These are phyloP conservation scores for Drosophila nigricruria DNA, from an alignment of 2,888 invertebrate species.

Conservation along the genomic window DNA sequence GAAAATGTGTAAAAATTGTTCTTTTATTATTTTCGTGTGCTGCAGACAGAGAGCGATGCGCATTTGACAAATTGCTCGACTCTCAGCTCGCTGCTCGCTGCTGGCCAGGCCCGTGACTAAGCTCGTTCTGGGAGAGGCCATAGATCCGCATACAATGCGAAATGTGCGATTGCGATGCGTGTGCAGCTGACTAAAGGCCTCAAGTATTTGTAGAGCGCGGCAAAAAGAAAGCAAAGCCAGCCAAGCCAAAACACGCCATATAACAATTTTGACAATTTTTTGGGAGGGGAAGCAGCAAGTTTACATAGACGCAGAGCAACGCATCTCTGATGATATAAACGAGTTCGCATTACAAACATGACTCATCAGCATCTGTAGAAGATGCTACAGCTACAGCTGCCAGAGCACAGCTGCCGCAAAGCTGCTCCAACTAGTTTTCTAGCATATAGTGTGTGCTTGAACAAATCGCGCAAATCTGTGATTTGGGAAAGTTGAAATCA, in stretches of 20 bases:
- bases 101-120: constrained; percentile 66
- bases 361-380: constrained; percentile 57
- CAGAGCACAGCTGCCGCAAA: constrained; percentile 33
- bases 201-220: constrained; percentile 65
- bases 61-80: constrained; percentile 73
- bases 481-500: constrained; percentile 44
- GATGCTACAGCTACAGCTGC: constrained; percentile 42
- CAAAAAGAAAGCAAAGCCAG: constrained; percentile 57
- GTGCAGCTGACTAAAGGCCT: constrained; percentile 71
- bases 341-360: constrained; percentile 67
- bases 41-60: constrained; percentile 48
- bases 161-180: constrained; percentile 36
- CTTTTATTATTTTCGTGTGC: constrained; percentile 43
- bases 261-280: constrained; percentile 78
- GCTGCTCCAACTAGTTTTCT: constrained; percentile 50
- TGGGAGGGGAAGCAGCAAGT: constrained; percentile 42
- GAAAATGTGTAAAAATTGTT: constrained; percentile 70
- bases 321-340: constrained; percentile 48
- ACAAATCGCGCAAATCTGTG: constrained; percentile 31
- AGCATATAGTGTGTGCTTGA: constrained; percentile 13
- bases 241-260: constrained; percentile 62
- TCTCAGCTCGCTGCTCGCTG: constrained; percentile 20
- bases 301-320: constrained; percentile 38
- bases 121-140: constrained; percentile 59
- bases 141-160: constrained; percentile 25